phyloP scores from a whole-genome alignment of 2,888 invertebrate species.

The Hanleya hanleyi region DNA sequence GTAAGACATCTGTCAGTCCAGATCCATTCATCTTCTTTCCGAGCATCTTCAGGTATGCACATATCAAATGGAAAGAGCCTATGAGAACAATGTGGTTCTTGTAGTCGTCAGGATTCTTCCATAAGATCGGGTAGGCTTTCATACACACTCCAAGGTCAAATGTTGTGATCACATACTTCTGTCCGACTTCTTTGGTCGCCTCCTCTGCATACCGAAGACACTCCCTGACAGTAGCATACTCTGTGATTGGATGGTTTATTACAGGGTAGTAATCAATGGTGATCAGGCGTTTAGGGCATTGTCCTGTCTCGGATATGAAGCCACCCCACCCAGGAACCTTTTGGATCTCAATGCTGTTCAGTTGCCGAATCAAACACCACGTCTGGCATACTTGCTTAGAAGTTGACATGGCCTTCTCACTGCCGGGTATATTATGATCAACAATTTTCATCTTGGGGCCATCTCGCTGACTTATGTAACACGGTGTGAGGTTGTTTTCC shows the following conservation, averaged over 20 bases:
- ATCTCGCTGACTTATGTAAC: too few relatives aligned
- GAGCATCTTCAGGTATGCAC: constrained; percentile 25
- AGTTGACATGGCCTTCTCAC: neutral
- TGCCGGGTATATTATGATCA: neutral
- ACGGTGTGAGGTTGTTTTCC: neutral
- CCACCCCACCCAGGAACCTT: too few relatives aligned
- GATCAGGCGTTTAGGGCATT: neutral
- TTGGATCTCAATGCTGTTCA: neutral
- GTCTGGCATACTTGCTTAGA: neutral
- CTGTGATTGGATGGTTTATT: too few relatives aligned
- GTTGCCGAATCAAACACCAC: neutral
- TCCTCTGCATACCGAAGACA: constrained; percentile 32
- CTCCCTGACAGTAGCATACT: constrained; percentile 40
- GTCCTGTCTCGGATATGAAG: neutral
- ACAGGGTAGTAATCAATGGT: constrained; percentile 13
- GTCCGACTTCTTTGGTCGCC: constrained; percentile 36
- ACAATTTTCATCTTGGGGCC: neutral
- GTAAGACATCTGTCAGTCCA: constrained; percentile 20
- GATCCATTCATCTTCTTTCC: constrained; percentile 36
- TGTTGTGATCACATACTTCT: constrained; percentile 39
- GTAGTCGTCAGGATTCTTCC: constrained; percentile 13
- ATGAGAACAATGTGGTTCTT: constrained; percentile 28
- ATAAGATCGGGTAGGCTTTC: constrained; percentile 24
- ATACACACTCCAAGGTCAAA: too few relatives aligned
- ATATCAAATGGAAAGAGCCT: constrained; percentile 28